A percentile compares a stretch with the other conserved stretches of the same genome.
Conservation (phyloP, 2,797 vertebrate species). For the Urophycis tenuis region DNA sequence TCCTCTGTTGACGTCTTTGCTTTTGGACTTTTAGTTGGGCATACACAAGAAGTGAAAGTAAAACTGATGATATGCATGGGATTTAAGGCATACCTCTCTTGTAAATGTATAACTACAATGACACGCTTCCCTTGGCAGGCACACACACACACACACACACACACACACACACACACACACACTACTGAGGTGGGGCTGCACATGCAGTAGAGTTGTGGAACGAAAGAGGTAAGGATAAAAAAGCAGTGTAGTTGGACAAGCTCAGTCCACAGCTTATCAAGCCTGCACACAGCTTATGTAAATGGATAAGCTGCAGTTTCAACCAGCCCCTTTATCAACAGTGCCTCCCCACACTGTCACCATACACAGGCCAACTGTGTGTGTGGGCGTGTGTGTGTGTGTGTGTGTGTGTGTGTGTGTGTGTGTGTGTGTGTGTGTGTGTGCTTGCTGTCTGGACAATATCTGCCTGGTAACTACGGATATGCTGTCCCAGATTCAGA, state of each 20-base stretch:
- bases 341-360: constrained; percentile 47
- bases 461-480: constrained; percentile 64
- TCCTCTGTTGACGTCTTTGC: constrained; percentile 9
- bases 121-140: not conserved
- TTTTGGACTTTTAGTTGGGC: not conserved
- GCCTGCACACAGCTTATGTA: constrained; percentile 59
- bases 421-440: constrained; percentile 10
- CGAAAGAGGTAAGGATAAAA: constrained; percentile 36
- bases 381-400: constrained; percentile 33
- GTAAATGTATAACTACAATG: not conserved
- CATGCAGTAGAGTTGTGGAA: constrained; percentile 30
- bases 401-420: constrained; percentile 12
- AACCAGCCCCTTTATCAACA: constrained; percentile 59
- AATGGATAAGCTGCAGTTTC: constrained; percentile 63
- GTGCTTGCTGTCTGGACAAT: constrained; percentile 24
- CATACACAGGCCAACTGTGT: constrained; percentile 55
- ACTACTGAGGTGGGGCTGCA: constrained; percentile 12
- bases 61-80: not conserved
- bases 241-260: constrained; percentile 38
- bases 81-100: not conserved
- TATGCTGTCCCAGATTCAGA: constrained; percentile 53
- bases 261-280: constrained; percentile 55
- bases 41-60: not conserved
- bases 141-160: constrained; percentile 8
- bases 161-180: constrained; percentile 5